Base-by-base conservation (phyloP, 1,140 invertebrate species). In the Charaxes varanes region DNA sequence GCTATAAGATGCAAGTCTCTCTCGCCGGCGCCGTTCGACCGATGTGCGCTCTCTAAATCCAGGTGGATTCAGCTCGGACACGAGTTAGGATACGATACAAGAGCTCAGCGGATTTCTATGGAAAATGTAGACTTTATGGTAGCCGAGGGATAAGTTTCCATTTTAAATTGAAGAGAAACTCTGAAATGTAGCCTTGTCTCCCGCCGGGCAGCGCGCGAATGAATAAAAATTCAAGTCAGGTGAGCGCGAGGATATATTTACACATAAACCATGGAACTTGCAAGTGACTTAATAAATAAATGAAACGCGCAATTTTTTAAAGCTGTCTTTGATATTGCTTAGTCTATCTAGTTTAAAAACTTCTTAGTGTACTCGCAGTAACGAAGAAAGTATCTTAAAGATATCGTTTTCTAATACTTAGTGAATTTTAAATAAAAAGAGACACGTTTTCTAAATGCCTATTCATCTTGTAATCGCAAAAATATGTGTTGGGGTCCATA, bases 101-200 rank as follows among this genome's bases (percentile, higher is more conserved):
- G 61, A 63, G 60, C 71, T 68, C 59, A 59, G 62, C 67, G 70
- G 68, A 79, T 79, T 77, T 80, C 68, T 71, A 82, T 80, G 70
- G 76, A 79, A 83, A 80, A 80, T 80, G 65, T 62, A 77, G 72
- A 83, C 79, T 83, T 79, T 83, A 83, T 79, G 72, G 72, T 64
- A 70, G 65, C 66, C 65, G 51, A 57, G 79, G 73, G 79, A 83
- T 80, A 81, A 80, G 79, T 80, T 81, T 79, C 65, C 69, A 81
- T 81, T 83, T 83, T 69, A 81, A 81, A 83, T 79, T 80, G 66
- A 78, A 74, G 66, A 71, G 69, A 76, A 74, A 77, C 62, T 66
- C 64, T 69, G 70, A 74, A 74, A 82, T 72, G 70, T 68, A 76
- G 69, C 63, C 69, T 67, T 71, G 71, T 78, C 59, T 79, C 66